Evolutionary conservation across 2,888 invertebrate species (phyloP).

Genomic region (Gymnoscelis rufifasciata): DNA sequence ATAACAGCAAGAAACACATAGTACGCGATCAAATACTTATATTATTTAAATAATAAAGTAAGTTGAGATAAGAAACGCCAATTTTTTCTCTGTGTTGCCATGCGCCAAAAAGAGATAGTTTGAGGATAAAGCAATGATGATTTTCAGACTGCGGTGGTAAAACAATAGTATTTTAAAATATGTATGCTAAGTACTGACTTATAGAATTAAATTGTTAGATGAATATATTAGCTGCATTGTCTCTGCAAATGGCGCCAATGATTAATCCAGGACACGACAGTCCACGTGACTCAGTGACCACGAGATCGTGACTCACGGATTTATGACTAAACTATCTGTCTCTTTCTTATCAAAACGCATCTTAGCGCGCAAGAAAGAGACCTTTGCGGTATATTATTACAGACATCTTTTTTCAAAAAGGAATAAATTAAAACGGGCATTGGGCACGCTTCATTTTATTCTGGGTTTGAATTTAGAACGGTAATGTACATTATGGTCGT

Average conservation of each 20-base stretch:
- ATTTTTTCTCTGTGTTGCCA: too few relatives aligned
- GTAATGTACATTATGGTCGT: constrained; percentile 31
- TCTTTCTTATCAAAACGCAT: constrained; percentile 30
- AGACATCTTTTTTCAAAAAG: constrained; percentile 18
- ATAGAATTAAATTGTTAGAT: background rate
- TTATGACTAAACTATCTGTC: constrained; percentile 44
- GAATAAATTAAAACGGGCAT: constrained; percentile 9
- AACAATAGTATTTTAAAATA: too few relatives aligned
- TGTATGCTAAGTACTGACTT: background rate
- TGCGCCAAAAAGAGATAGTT: too few relatives aligned
- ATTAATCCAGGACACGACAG: constrained; percentile 43
- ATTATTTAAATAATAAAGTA: too few relatives aligned
- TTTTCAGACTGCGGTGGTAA: too few relatives aligned
- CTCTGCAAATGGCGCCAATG: constrained; percentile 40
- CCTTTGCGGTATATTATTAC: constrained; percentile 12
- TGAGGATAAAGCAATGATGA: too few relatives aligned
- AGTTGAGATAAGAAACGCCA: too few relatives aligned
- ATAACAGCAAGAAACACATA: too few relatives aligned
- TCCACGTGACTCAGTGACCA: constrained; percentile 61
- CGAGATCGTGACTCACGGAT: constrained; percentile 51
- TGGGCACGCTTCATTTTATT: too few relatives aligned
- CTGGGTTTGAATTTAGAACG: constrained; percentile 38
- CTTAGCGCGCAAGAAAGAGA: constrained; percentile 26
- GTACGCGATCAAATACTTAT: too few relatives aligned
- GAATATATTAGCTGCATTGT: constrained; percentile 15